A percentile compares a stretch with the other conserved stretches of the same genome.
phyloP scores from a whole-genome alignment of 2,888 invertebrate species.

The Sussaba pulchella region DNA sequence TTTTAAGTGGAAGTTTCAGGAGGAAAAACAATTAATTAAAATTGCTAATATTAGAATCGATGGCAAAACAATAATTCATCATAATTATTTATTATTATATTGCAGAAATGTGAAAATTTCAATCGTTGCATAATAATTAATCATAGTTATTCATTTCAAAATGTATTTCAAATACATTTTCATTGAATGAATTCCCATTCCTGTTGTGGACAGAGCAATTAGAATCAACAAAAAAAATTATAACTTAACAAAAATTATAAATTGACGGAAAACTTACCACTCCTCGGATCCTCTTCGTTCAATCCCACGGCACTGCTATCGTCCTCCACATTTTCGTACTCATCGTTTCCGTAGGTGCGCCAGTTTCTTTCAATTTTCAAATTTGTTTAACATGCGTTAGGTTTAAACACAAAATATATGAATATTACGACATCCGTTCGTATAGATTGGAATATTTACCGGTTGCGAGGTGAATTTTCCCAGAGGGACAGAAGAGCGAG shows the following conservation, averaged over 20 bases:
- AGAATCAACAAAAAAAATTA: background rate
- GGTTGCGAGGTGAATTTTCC: constrained; percentile 81
- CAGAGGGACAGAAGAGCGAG: constrained; percentile 80
- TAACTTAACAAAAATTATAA: background rate
- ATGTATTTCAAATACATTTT: too few relatives aligned
- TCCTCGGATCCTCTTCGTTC: constrained; percentile 80
- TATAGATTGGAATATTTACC: constrained; percentile 69
- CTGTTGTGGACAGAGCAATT: too few relatives aligned
- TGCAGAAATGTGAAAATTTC: too few relatives aligned
- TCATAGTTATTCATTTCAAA: too few relatives aligned
- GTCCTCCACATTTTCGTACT: constrained; percentile 80
- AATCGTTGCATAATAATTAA: too few relatives aligned
- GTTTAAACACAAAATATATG: background rate
- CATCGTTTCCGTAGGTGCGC: constrained; percentile 78
- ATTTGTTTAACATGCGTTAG: background rate
- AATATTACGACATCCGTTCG: background rate
- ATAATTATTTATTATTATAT: too few relatives aligned
- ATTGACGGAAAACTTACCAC: constrained; percentile 67
- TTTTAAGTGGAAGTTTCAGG: too few relatives aligned
- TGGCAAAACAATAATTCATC: too few relatives aligned
- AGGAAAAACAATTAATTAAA: too few relatives aligned
- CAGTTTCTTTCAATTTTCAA: constrained; percentile 74
- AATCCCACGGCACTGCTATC: constrained; percentile 74
- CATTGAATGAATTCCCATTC: too few relatives aligned
- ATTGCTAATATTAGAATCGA: too few relatives aligned